A percentile compares a stretch with the other conserved stretches of the same genome.
Evolutionary conservation across 2,888 invertebrate genomes (phyloP).

Genomic region (Podabrus alpinus): DNA sequence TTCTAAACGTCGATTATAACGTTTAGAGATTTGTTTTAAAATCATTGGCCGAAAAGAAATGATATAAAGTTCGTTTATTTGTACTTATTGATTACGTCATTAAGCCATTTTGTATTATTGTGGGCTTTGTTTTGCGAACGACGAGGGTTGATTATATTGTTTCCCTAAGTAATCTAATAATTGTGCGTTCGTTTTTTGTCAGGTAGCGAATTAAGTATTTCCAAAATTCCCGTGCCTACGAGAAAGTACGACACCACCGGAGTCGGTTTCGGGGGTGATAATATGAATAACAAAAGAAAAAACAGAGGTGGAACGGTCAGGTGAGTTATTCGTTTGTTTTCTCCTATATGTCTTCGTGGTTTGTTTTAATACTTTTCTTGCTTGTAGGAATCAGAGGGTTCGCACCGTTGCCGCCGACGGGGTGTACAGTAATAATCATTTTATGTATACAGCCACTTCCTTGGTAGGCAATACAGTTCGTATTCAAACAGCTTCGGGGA

Average conservation of each 20-base stretch:
- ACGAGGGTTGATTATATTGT: constrained; percentile 40
- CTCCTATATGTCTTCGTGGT: not conserved
- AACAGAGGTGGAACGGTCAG: constrained; percentile 79
- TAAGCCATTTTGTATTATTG: constrained; percentile 55
- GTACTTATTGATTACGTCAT: constrained; percentile 53
- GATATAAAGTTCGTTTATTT: constrained; percentile 37
- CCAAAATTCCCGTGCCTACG: constrained; percentile 87
- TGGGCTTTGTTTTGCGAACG: constrained; percentile 44
- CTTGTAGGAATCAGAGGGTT: constrained; percentile 67
- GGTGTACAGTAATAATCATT: constrained; percentile 86
- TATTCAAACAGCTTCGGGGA: constrained; percentile 81
- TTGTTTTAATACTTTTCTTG: not conserved
- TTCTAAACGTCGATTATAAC: not conserved
- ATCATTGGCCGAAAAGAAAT: constrained; percentile 7
- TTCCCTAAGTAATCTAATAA: constrained; percentile 36
- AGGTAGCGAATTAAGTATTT: constrained; percentile 27
- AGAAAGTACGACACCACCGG: constrained; percentile 79
- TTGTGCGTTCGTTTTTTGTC: constrained; percentile 36
- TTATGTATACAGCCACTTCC: constrained; percentile 86
- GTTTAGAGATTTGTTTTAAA: not conserved
- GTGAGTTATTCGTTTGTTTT: constrained; percentile 55
- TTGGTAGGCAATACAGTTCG: constrained; percentile 84
- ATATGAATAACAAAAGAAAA: constrained; percentile 84
- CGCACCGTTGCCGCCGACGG: constrained; percentile 78
- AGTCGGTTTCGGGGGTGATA: constrained; percentile 70